Conservation (phyloP, 2,888 invertebrate genomes). For the Ptilodon capucinus region DNA sequence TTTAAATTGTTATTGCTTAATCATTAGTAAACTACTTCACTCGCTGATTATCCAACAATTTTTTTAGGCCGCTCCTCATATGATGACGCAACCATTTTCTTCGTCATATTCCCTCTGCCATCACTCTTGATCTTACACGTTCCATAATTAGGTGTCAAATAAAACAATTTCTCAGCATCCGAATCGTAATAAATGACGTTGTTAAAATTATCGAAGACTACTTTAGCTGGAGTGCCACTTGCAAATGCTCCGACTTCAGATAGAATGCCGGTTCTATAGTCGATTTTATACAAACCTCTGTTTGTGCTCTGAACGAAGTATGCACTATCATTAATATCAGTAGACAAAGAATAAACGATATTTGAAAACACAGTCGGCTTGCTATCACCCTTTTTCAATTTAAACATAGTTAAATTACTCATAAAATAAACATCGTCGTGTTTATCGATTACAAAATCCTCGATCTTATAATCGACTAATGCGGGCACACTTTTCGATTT, state of each 20-base stretch:
- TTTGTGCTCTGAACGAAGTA: constrained; percentile 56
- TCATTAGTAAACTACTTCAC: too few relatives aligned
- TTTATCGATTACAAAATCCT: constrained; percentile 63
- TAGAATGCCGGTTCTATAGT: constrained; percentile 41
- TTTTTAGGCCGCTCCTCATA: neutral
- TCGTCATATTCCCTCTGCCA: constrained; percentile 28
- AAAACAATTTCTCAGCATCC: constrained; percentile 48
- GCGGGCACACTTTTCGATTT: constrained; percentile 39
- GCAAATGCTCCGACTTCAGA: constrained; percentile 55
- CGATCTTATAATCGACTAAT: constrained; percentile 50
- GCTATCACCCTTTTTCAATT: constrained; percentile 49
- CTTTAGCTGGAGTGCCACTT: constrained; percentile 44
- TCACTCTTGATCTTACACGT: constrained; percentile 47
- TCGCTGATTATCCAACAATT: neutral
- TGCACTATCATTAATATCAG: constrained; percentile 51
- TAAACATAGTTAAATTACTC: constrained; percentile 48
- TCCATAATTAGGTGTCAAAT: constrained; percentile 54
- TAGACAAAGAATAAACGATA: constrained; percentile 52
- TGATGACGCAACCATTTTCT: neutral
- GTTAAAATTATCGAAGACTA: constrained; percentile 59
- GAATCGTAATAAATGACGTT: constrained; percentile 60
- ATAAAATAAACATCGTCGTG: constrained; percentile 57
- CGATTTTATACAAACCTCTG: constrained; percentile 54
- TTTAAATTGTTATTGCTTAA: too few relatives aligned
- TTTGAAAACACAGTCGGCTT: constrained; percentile 44